These are phyloP conservation scores for Anthophora plumipes DNA, from an alignment of 2,888 invertebrate species.

Conservation along the genomic window DNA sequence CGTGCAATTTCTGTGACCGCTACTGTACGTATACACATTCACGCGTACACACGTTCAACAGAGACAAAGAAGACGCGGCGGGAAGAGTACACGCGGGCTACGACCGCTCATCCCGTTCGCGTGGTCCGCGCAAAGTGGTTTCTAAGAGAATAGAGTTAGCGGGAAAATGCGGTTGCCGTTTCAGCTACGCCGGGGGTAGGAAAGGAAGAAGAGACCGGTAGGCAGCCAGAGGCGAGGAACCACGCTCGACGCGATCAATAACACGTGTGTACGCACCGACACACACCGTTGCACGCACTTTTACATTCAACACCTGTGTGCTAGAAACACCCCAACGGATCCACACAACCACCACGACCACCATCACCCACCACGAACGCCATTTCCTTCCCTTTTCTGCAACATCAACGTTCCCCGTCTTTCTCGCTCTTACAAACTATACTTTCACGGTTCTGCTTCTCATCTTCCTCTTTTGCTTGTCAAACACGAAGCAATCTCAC, in stretches of 20 bases:
- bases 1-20: no score
- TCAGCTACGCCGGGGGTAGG: constrained; percentile 61
- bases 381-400: not conserved
- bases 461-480: constrained; percentile 37
- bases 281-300: constrained; percentile 76
- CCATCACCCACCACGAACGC: constrained; percentile 40
- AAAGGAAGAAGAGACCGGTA: constrained; percentile 35
- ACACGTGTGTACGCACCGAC: constrained; percentile 83
- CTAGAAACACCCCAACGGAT: constrained; percentile 60
- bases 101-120: not conserved
- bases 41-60: not conserved
- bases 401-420: not conserved
- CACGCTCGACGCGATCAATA: constrained; percentile 80
- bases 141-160: constrained; percentile 78
- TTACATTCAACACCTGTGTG: constrained; percentile 66
- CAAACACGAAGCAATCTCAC: constrained; percentile 59
- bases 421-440: not conserved
- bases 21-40: no score
- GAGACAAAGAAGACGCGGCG: constrained; percentile 15
- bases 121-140: constrained; percentile 36
- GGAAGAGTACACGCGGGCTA: not conserved
- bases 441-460: not conserved
- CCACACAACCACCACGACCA: constrained; percentile 56
- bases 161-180: constrained; percentile 80
- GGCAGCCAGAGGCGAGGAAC: constrained; percentile 54